phyloP scores from a whole-genome alignment of 2,113 vertebrate species.

The Menura novaehollandiae region DNA sequence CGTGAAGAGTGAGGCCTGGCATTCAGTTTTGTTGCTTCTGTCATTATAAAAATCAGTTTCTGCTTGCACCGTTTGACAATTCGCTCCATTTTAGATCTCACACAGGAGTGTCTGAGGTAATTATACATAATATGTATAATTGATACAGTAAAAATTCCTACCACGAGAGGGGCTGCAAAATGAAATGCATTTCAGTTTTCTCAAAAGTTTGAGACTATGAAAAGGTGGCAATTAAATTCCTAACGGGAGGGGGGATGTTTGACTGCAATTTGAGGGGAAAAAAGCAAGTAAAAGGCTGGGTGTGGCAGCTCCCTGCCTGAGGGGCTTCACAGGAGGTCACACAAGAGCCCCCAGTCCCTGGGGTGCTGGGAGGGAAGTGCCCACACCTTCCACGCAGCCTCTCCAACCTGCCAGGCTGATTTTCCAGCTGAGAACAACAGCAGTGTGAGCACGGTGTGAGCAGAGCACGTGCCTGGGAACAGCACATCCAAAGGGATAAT shows the following conservation, averaged over 20 bases:
- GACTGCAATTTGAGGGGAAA: neutral
- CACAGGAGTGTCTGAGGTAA: constrained; percentile 13
- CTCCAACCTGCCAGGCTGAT: neutral
- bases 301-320: constrained; percentile 3
- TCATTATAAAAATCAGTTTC: neutral
- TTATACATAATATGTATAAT: constrained; percentile 53
- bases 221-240: constrained; percentile 39
- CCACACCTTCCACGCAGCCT: neutral
- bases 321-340: neutral
- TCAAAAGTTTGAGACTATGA: neutral
- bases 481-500: rapidly evolving
- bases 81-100: constrained; percentile 1
- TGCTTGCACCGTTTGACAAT: constrained; percentile 12
- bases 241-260: neutral
- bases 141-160: constrained; percentile 28
- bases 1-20: neutral
- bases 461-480: neutral
- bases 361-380: neutral
- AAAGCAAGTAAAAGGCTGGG: neutral
- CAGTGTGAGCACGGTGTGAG: rapidly evolving
- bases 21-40: constrained; percentile 15
- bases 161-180: constrained; percentile 17
- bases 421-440: neutral
- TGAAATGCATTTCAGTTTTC: neutral
- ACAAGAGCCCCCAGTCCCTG: neutral